Percentiles rank a stretch among this genome's conserved stretches.
These are phyloP conservation scores for Cryptoblepharus egeriae DNA, from an alignment of 2,797 vertebrate genomes.

Conservation along the genomic window DNA sequence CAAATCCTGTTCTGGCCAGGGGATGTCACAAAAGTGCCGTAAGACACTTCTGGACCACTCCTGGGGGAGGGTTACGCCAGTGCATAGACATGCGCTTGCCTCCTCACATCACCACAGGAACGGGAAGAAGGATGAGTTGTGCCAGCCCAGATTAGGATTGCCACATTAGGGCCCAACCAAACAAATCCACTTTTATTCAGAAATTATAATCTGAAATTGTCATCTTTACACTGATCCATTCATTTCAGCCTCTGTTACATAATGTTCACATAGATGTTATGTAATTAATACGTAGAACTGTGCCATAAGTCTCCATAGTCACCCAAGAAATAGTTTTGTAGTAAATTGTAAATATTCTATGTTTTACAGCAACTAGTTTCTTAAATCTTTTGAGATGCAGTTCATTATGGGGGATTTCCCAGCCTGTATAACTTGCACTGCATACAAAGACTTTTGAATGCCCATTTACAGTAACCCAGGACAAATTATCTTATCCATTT, in stretches of 20 bases:
- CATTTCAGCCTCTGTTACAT: constrained; percentile 62
- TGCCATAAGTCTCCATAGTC: constrained; percentile 75
- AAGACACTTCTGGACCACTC: too few relatives aligned
- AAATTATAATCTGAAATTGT: constrained; percentile 48
- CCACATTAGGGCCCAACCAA: too few relatives aligned
- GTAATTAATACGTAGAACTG: constrained; percentile 68
- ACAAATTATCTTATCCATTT: constrained; percentile 50
- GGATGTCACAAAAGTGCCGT: too few relatives aligned
- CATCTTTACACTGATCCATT: constrained; percentile 58
- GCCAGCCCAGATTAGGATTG: too few relatives aligned
- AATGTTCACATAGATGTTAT: constrained; percentile 69
- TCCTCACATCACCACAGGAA: too few relatives aligned
- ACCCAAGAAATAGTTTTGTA: constrained; percentile 70
- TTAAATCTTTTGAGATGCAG: constrained; percentile 36
- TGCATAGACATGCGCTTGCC: too few relatives aligned
- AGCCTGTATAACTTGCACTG: constrained; percentile 62
- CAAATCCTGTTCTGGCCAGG: too few relatives aligned
- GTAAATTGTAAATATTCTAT: constrained; percentile 75
- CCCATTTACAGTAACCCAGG: constrained; percentile 60
- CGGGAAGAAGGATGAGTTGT: too few relatives aligned
- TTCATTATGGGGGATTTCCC: constrained; percentile 59
- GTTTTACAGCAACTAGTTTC: constrained; percentile 60
- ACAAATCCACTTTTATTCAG: neutral
- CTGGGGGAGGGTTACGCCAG: too few relatives aligned
- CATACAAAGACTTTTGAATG: constrained; percentile 45